These are phyloP conservation scores for Calyptomena viridis DNA, from an alignment of 2,113 vertebrate genomes.

Conservation along the genomic window DNA sequence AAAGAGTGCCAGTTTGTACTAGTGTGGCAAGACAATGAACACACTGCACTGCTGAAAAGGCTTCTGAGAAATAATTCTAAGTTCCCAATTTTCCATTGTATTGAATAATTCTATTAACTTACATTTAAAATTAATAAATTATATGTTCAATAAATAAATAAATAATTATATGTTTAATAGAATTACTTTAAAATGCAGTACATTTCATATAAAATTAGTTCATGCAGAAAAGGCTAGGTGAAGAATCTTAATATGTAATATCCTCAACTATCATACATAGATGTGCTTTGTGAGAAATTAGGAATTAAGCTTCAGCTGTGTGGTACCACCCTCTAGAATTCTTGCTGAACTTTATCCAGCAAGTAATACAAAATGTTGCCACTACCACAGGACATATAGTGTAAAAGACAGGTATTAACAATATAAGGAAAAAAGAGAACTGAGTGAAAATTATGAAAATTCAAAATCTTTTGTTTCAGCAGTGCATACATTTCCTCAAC, in stretches of 20 bases:
- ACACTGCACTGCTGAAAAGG: neutral
- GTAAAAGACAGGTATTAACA: neutral
- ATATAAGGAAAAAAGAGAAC: neutral
- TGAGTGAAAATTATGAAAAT: neutral
- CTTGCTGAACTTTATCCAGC: neutral
- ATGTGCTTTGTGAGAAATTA: neutral
- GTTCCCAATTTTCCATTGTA: neutral
- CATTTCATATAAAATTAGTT: neutral
- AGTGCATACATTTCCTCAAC: slow-evolving; percentile 5
- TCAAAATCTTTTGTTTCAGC: neutral
- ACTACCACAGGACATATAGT: neutral
- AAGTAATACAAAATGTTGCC: neutral
- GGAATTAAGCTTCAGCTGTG: neutral
- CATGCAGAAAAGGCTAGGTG: neutral
- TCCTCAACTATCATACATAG: neutral
- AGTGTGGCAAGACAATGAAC: neutral
- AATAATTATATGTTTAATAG: neutral
- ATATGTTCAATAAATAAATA: neutral
- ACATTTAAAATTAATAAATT: neutral
- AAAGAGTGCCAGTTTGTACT: neutral
- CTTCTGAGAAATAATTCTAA: neutral
- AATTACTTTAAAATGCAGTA: neutral
- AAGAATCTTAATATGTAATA: neutral
- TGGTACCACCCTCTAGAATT: neutral
- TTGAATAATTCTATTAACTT: neutral